A percentile compares a stretch with the other conserved stretches of the same genome.
These are phyloP conservation scores for Pangasius larnaudii DNA, from an alignment of 2,797 vertebrate species.

Conservation along the genomic window DNA sequence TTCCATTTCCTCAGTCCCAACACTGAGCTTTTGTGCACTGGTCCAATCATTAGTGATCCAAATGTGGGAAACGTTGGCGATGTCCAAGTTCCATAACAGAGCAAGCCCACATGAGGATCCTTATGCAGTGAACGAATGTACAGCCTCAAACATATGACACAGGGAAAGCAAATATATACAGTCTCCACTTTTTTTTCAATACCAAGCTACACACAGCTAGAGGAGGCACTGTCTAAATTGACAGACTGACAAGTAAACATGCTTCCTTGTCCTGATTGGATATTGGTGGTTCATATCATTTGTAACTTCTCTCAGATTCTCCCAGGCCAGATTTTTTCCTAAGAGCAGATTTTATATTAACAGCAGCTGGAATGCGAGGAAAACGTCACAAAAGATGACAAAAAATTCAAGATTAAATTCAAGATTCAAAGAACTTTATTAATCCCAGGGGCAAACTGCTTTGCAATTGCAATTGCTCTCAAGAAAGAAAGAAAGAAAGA, in stretches of 20 bases:
- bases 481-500: too few species aligned
- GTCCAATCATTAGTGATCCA: constrained; percentile 31
- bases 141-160: background rate
- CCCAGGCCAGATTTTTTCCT: background rate
- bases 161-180: background rate
- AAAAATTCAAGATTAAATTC: background rate
- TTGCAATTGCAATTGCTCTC: too few species aligned
- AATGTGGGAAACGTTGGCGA: constrained; percentile 35
- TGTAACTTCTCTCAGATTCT: background rate
- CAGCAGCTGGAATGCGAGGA: background rate
- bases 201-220: background rate
- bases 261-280: background rate
- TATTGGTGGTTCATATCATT: background rate
- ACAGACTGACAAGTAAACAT: background rate
- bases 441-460: too few species aligned
- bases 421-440: too few species aligned
- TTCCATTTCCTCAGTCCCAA: constrained; percentile 50
- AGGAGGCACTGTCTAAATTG: background rate
- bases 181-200: background rate
- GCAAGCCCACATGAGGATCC: background rate
- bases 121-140: background rate
- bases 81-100: constrained; percentile 34
- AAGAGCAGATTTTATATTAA: background rate
- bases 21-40: constrained; percentile 24
- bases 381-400: background rate